Percentiles rank a stretch among this genome's conserved stretches.
Evolutionary conservation across 1,140 invertebrate species (phyloP).

Genomic region (Papilio xuthus): DNA sequence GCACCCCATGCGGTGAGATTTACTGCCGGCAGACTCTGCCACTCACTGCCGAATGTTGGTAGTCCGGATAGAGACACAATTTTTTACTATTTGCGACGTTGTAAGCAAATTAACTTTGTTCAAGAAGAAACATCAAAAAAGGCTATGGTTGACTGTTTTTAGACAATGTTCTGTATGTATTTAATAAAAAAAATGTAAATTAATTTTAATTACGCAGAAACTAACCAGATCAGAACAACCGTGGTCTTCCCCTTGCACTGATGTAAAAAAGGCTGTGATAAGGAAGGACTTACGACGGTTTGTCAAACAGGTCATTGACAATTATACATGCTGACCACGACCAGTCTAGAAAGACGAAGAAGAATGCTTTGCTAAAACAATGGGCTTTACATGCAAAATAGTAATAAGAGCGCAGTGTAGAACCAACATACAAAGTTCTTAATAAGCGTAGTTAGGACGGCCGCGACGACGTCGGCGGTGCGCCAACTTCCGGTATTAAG

Average conservation of each 20-base stretch:
- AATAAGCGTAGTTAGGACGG: slow-evolving; percentile 11
- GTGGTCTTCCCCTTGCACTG: too few relatives aligned
- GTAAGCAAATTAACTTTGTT: background rate
- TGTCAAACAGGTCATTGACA: too few relatives aligned
- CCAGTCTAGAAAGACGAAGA: background rate
- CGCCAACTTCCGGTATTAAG: slow-evolving; percentile 29
- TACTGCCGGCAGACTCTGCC: slow-evolving; percentile 40
- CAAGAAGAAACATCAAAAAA: background rate
- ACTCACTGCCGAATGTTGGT: slow-evolving; percentile 24
- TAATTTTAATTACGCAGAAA: too few relatives aligned
- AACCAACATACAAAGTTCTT: background rate
- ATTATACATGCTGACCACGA: too few relatives aligned
- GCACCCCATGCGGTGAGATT: slow-evolving; percentile 54
- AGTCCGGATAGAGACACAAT: background rate
- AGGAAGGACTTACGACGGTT: too few relatives aligned
- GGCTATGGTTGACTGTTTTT: background rate
- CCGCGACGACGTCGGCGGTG: background rate
- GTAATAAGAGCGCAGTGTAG: background rate
- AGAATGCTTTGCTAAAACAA: background rate
- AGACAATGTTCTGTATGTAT: too few relatives aligned
- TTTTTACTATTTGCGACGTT: slow-evolving; percentile 16
- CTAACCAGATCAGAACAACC: too few relatives aligned
- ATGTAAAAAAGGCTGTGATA: too few relatives aligned
- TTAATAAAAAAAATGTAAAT: background rate
- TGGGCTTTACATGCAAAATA: background rate